These are phyloP conservation scores for Octopus bimaculoides DNA, from an alignment of 1,140 invertebrate genomes.

Conservation along the genomic window DNA sequence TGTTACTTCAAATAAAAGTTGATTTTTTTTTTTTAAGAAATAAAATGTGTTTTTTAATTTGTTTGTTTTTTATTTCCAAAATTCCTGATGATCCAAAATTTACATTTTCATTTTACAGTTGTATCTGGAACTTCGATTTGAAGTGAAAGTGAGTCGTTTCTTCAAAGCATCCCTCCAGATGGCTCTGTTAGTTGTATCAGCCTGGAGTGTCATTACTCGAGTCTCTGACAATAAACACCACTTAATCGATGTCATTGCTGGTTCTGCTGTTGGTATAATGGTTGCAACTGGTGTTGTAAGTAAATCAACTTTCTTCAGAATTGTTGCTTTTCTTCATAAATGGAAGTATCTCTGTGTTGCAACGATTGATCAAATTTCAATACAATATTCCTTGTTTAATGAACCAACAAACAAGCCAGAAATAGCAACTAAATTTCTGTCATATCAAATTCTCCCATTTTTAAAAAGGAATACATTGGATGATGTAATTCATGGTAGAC, in stretches of 20 bases:
- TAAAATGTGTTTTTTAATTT: too few relatives aligned
- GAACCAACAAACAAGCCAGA: not conserved
- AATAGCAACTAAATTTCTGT: not conserved
- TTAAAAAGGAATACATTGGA: not conserved
- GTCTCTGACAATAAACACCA: slow-evolving; percentile 96
- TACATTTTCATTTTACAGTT: slow-evolving; percentile 27
- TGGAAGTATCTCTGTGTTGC: not conserved
- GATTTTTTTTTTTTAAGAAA: too few relatives aligned
- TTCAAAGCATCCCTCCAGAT: slow-evolving; percentile 69
- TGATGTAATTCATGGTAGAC: not conserved
- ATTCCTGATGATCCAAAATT: not conserved
- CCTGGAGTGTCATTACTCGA: slow-evolving; percentile 61
- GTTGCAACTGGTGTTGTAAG: slow-evolving; percentile 59
- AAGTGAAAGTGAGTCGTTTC: slow-evolving; percentile 50
- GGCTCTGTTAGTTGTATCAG: slow-evolving; percentile 64
- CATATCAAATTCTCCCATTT: not conserved
- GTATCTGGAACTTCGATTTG: slow-evolving; percentile 30
- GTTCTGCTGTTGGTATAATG: slow-evolving; percentile 63
- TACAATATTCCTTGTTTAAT: not conserved
- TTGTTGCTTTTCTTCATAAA: not conserved
- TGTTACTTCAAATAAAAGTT: too few relatives aligned
- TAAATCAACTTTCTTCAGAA: not conserved
- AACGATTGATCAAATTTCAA: not conserved
- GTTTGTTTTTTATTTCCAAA: too few relatives aligned
- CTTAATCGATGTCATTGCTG: slow-evolving; percentile 77